Evolutionary conservation across 2,888 invertebrate species (phyloP).

Genomic region (Drosophila leonis): DNA sequence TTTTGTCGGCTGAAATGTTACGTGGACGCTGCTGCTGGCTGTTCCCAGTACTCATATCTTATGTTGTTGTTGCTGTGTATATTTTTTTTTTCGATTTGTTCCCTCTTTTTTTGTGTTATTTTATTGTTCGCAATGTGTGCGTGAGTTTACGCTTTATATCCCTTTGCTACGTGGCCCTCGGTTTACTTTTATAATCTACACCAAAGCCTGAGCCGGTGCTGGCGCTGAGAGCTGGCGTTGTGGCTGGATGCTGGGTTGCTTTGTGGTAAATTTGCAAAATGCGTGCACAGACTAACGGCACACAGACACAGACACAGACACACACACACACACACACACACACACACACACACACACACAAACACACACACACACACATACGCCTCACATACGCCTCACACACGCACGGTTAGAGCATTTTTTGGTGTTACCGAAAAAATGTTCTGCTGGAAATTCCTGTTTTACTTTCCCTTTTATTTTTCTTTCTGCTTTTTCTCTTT

Average conservation of each 20-base stretch:
- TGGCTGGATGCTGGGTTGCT: slow-evolving; percentile 36
- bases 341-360: slow-evolving; percentile 4
- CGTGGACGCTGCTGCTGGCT: slow-evolving; percentile 63
- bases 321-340: background rate
- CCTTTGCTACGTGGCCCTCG: slow-evolving; percentile 67
- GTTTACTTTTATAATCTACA: slow-evolving; percentile 76
- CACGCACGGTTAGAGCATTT: slow-evolving; percentile 12
- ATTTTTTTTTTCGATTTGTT: slow-evolving; percentile 14
- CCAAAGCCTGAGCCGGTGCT: slow-evolving; percentile 31
- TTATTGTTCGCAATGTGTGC: slow-evolving; percentile 66
- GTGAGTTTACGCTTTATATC: slow-evolving; percentile 78
- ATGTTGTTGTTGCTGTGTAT: slow-evolving; percentile 9
- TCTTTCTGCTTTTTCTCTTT: slow-evolving; percentile 3
- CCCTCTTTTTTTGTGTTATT: slow-evolving; percentile 20
- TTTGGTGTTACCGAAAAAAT: slow-evolving; percentile 41
- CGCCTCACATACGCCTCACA: slow-evolving; percentile 1
- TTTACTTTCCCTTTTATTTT: slow-evolving; percentile 22
- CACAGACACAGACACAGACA: slow-evolving; percentile 1
- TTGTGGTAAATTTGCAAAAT: slow-evolving; percentile 80
- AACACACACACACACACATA: background rate
- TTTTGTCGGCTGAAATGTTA: slow-evolving; percentile 30
- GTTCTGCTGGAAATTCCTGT: slow-evolving; percentile 39
- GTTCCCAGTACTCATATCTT: background rate
- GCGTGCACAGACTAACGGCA: slow-evolving; percentile 73
- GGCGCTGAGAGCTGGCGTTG: slow-evolving; percentile 15